A percentile compares a stretch with the other conserved stretches of the same genome.
These are phyloP conservation scores for Cinclus cinclus DNA, from an alignment of 2,113 vertebrate species.

Conservation along the genomic window DNA sequence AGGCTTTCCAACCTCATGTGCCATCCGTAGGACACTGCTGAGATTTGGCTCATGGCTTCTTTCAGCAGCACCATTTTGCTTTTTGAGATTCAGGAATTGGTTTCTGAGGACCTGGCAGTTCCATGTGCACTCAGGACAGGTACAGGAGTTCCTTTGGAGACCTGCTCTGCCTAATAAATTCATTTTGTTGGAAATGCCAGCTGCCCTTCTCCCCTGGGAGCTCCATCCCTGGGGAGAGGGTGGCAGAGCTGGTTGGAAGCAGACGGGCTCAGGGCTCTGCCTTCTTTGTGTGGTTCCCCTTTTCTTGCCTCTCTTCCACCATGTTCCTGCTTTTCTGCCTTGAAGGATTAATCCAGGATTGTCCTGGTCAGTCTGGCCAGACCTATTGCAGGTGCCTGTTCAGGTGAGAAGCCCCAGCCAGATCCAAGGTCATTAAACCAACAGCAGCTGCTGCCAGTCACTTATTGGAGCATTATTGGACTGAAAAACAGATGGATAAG, in stretches of 20 bases:
- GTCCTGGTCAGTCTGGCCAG: neutral
- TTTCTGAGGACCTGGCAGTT: neutral
- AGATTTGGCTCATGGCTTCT: neutral
- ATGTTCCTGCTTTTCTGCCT: neutral
- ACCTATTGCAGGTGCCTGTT: neutral
- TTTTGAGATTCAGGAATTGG: neutral
- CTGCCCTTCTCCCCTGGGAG: neutral
- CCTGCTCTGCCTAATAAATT: neutral
- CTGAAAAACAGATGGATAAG: neutral
- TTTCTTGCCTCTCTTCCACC: neutral
- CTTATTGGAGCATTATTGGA: neutral
- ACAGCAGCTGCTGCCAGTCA: neutral
- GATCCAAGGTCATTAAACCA: neutral
- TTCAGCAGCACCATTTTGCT: neutral
- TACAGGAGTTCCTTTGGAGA: neutral
- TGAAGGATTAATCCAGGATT: rapidly evolving
- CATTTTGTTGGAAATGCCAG: neutral
- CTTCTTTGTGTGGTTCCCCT: neutral
- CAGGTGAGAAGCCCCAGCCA: neutral
- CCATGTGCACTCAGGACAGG: neutral
- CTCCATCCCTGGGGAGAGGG: neutral
- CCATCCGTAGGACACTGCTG: neutral
- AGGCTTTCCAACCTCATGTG: neutral
- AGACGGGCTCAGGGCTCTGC: neutral
- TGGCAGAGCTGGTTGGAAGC: neutral